Conservation (phyloP, 1,140 invertebrate species). For the Nasonia longicornis region DNA sequence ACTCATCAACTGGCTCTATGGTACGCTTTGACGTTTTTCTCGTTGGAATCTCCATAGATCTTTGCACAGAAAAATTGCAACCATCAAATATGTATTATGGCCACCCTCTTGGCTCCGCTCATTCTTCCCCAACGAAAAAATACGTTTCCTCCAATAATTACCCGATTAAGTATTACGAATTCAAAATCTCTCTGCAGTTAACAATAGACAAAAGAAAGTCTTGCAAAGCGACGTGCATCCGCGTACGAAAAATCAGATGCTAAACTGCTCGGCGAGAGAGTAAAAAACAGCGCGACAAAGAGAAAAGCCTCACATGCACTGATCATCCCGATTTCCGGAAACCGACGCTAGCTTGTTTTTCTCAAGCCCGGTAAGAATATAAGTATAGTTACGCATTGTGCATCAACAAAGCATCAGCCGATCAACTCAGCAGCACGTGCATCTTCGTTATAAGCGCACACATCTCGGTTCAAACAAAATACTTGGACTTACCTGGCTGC, state of each 20-base stretch:
- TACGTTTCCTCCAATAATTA: not conserved
- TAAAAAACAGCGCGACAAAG: not conserved
- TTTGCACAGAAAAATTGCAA: not conserved
- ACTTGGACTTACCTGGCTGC: not conserved
- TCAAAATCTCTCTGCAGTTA: not conserved
- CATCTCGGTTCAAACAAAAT: too few species aligned
- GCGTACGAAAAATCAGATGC: not conserved
- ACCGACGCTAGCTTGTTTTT: not conserved
- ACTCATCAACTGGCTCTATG: conserved; percentile 76
- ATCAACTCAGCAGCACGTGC: too few species aligned
- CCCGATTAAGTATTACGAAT: too few species aligned
- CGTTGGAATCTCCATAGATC: conserved; percentile 55
- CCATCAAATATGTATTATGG: not conserved
- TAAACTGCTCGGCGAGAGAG: not conserved
- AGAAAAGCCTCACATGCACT: not conserved
- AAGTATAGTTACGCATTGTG: too few species aligned
- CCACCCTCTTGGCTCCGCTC: not conserved
- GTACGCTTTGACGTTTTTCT: conserved; percentile 59
- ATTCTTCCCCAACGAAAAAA: too few species aligned
- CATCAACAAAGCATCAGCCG: too few species aligned
- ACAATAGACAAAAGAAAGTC: not conserved
- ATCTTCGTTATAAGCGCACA: too few species aligned
- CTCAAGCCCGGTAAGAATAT: not conserved
- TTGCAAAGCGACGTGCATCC: not conserved
- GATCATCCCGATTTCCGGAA: not conserved